Conservation (phyloP, 1,140 invertebrate genomes). For the Idris sp. region DNA sequence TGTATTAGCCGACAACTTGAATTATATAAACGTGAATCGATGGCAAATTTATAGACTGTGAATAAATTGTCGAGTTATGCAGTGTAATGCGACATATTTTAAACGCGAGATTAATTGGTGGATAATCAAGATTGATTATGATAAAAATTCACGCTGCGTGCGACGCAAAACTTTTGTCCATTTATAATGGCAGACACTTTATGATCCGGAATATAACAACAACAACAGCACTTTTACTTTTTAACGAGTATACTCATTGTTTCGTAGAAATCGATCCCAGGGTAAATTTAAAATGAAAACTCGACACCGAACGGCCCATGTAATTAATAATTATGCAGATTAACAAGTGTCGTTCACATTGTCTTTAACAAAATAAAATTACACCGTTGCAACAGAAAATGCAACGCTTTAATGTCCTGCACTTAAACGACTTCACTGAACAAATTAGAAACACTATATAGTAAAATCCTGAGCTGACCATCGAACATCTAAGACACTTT, state of each 20-base stretch:
- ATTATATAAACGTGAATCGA: constrained; percentile 39
- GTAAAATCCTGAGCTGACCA: constrained; percentile 32
- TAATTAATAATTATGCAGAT: constrained; percentile 35
- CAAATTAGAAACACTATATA: constrained; percentile 29
- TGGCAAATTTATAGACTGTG: constrained; percentile 37
- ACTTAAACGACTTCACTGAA: constrained; percentile 16
- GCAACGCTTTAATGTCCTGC: constrained; percentile 11
- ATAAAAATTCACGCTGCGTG: constrained; percentile 11
- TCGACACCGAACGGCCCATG: not conserved
- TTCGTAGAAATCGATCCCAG: constrained; percentile 5
- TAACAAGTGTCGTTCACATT: constrained; percentile 19
- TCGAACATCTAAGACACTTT: constrained; percentile 43
- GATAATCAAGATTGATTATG: constrained; percentile 33
- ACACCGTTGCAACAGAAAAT: constrained; percentile 7
- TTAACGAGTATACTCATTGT: constrained; percentile 11
- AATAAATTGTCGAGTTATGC: constrained; percentile 22
- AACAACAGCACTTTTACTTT: constrained; percentile 32
- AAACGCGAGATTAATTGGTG: constrained; percentile 29
- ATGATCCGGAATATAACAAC: not conserved
- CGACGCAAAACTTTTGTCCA: constrained; percentile 13
- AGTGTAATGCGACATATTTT: constrained; percentile 29
- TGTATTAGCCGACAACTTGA: constrained; percentile 17
- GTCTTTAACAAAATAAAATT: constrained; percentile 2
- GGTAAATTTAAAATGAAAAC: constrained; percentile 25
- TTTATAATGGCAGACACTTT: constrained; percentile 12